A percentile compares a stretch with the other conserved stretches of the same genome.
Evolutionary conservation across 2,113 vertebrate species (phyloP).

Genomic region (Strigops habroptila): DNA sequence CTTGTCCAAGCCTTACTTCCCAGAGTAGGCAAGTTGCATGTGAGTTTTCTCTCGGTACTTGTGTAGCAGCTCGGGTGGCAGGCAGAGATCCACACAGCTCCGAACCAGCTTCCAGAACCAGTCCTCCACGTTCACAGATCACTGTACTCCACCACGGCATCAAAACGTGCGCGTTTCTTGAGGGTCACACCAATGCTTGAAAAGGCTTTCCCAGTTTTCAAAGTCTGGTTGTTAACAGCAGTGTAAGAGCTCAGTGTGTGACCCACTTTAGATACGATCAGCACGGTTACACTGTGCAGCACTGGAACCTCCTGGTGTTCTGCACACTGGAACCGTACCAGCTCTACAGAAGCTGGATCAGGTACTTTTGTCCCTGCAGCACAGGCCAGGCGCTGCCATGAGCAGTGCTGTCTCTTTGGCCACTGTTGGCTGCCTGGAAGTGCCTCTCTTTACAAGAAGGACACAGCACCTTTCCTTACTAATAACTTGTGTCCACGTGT

Average conservation of each 20-base stretch:
- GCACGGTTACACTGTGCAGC: background rate
- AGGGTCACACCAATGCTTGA: background rate
- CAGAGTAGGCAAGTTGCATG: background rate
- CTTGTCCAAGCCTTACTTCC: background rate
- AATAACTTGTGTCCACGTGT: background rate
- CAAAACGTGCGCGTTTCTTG: background rate
- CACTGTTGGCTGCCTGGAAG: background rate
- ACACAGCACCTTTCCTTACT: background rate
- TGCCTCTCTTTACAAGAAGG: background rate
- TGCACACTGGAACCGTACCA: background rate
- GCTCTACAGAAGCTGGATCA: background rate
- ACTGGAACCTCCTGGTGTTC: background rate
- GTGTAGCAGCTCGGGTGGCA: background rate
- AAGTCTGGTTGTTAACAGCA: background rate
- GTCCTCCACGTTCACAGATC: background rate
- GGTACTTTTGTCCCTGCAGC: background rate
- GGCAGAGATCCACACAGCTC: background rate
- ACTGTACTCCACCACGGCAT: background rate
- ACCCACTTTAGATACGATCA: background rate
- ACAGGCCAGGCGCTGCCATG: background rate
- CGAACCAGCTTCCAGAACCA: background rate
- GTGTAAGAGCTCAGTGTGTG: background rate
- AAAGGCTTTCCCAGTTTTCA: background rate
- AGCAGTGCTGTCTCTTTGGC: accelerated
- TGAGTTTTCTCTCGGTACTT: background rate